These are phyloP conservation scores for Melieria picta DNA, from an alignment of 2,888 invertebrate species.

Conservation along the genomic window DNA sequence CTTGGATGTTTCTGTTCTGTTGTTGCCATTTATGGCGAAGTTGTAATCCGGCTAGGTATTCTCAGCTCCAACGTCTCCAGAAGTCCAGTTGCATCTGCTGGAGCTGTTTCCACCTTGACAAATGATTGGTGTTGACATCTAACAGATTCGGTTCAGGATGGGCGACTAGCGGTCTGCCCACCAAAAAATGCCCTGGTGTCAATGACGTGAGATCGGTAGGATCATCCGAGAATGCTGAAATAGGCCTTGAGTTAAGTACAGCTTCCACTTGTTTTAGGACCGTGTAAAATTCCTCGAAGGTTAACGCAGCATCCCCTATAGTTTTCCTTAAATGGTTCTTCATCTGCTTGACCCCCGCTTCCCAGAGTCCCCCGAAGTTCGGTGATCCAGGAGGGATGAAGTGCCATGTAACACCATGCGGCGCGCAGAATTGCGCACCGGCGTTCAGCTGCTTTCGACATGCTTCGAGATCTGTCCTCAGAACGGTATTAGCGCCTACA, in stretches of 20 bases:
- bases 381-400: constrained; percentile 19
- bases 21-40: background rate
- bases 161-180: constrained; percentile 3
- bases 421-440: background rate
- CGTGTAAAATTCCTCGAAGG: constrained; percentile 13
- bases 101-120: constrained; percentile 10
- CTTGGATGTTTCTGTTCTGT: background rate
- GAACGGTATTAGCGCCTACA: constrained; percentile 4
- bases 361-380: constrained; percentile 20
- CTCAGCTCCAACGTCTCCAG: constrained; percentile 9
- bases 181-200: constrained; percentile 9
- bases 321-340: constrained; percentile 7
- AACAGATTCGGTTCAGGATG: constrained; percentile 5
- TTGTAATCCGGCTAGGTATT: constrained; percentile 10
- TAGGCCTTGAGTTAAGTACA: background rate
- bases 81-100: constrained; percentile 22
- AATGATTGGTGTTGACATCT: background rate
- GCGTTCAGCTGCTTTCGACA: constrained; percentile 3
- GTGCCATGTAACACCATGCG: constrained; percentile 4
- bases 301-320: background rate
- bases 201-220: background rate
- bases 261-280: constrained; percentile 7
- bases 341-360: constrained; percentile 17
- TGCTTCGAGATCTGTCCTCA: background rate
- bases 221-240: background rate